Evolutionary conservation across 2,113 vertebrate genomes (phyloP).

Genomic region (Eleginops maclovinus): DNA sequence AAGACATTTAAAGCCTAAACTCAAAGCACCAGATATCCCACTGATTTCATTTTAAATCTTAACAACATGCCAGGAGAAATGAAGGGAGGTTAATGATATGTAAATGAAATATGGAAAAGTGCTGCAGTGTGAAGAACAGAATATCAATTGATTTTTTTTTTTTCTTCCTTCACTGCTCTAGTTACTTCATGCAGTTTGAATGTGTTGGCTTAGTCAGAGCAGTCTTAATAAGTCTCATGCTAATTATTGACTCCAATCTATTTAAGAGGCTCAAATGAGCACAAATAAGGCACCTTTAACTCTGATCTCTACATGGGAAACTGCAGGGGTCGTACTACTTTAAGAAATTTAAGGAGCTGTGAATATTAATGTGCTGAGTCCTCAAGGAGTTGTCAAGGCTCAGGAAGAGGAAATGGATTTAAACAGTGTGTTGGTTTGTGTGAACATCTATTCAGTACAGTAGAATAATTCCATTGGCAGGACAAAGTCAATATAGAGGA

Average conservation of each 20-base stretch:
- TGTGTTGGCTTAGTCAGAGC: constrained; percentile 31
- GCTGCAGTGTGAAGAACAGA: constrained; percentile 64
- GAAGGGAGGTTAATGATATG: constrained; percentile 79
- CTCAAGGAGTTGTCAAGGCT: constrained; percentile 52
- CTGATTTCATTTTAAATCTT: constrained; percentile 69
- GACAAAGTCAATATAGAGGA: constrained; percentile 26
- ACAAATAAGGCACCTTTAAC: constrained; percentile 58
- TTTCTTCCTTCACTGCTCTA: constrained; percentile 42
- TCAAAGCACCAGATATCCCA: constrained; percentile 57
- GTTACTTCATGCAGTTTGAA: constrained; percentile 53
- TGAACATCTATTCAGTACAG: constrained; percentile 31
- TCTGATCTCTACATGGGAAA: constrained; percentile 43
- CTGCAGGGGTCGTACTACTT: constrained; percentile 39
- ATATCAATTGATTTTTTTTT: constrained; percentile 65
- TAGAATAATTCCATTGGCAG: constrained; percentile 14
- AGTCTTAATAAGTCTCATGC: constrained; percentile 61
- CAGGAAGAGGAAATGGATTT: constrained; percentile 53
- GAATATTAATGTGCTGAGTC: constrained; percentile 53
- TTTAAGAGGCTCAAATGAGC: constrained; percentile 62
- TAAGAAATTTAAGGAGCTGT: constrained; percentile 43
- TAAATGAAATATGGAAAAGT: constrained; percentile 80
- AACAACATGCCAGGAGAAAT: constrained; percentile 69
- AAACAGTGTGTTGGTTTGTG: constrained; percentile 59
- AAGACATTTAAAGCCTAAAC: constrained; percentile 57
- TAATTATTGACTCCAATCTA: constrained; percentile 65